phyloP scores from a whole-genome alignment of 2,888 invertebrate species.

The Eulithis prunata region DNA sequence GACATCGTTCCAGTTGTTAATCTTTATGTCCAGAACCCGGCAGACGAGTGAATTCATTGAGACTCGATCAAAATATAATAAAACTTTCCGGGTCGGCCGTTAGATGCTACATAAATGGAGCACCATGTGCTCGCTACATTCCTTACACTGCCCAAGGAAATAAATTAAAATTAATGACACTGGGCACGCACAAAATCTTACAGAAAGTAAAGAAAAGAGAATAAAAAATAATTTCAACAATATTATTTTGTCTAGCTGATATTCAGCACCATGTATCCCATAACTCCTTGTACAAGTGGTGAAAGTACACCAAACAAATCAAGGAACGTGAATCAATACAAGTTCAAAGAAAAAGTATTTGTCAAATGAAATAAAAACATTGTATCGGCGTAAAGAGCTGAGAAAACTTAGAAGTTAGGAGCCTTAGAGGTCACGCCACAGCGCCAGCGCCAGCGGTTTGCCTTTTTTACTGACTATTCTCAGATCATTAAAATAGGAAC shows the following conservation, averaged over 20 bases:
- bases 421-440: slow-evolving; percentile 15
- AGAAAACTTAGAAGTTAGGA: slow-evolving; percentile 25
- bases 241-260: too few relatives aligned
- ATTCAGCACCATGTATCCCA: too few relatives aligned
- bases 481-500: too few relatives aligned
- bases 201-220: too few relatives aligned
- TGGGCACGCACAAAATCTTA: too few relatives aligned
- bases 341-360: slow-evolving; percentile 28
- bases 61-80: slow-evolving; percentile 40
- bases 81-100: slow-evolving; percentile 25
- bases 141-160: too few relatives aligned
- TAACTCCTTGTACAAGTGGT: slow-evolving; percentile 18
- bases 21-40: slow-evolving; percentile 24
- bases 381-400: slow-evolving; percentile 23
- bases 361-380: slow-evolving; percentile 32
- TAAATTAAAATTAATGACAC: too few relatives aligned
- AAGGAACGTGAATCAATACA: slow-evolving; percentile 25
- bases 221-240: too few relatives aligned
- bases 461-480: background rate
- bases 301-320: slow-evolving; percentile 11
- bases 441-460: slow-evolving; percentile 7
- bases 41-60: slow-evolving; percentile 38
- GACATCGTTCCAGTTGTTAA: slow-evolving; percentile 30
- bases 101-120: slow-evolving; percentile 1
- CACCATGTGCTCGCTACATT: background rate